Percentiles rank a stretch among this genome's conserved stretches.
phyloP scores from a whole-genome alignment of 2,113 vertebrate genomes.

The Coreoperca whiteheadi region DNA sequence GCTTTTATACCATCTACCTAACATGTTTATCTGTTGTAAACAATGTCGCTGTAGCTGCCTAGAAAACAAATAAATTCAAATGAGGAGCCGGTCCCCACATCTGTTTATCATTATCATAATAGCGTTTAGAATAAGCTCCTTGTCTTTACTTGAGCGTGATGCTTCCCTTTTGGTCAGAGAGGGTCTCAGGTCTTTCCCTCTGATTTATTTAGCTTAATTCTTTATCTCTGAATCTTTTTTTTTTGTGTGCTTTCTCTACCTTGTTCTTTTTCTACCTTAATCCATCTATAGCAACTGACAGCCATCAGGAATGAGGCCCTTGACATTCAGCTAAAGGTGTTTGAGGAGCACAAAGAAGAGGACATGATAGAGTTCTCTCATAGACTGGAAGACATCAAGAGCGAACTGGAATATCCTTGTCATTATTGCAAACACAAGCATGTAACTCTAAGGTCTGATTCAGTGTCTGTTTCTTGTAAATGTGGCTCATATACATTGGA shows the following conservation, averaged over 20 bases:
- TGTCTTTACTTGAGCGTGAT: slow-evolving; percentile 14
- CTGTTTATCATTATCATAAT: slow-evolving; percentile 46
- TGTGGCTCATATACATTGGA: not conserved
- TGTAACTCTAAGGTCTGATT: not conserved
- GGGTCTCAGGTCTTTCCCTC: not conserved
- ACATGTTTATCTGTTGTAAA: slow-evolving; percentile 66
- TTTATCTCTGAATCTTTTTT: not conserved
- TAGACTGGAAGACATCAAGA: slow-evolving; percentile 93
- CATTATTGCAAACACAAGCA: slow-evolving; percentile 3
- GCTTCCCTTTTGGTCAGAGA: slow-evolving; percentile 1
- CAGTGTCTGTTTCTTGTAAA: slow-evolving; percentile 21
- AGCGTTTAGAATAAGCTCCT: slow-evolving; percentile 23
- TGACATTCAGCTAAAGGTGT: slow-evolving; percentile 98
- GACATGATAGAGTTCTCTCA: slow-evolving; percentile 96
- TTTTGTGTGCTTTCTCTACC: not conserved
- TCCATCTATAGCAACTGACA: slow-evolving; percentile 74
- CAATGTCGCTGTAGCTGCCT: slow-evolving; percentile 46
- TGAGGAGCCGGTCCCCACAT: slow-evolving; percentile 16
- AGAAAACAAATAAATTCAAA: slow-evolving; percentile 57
- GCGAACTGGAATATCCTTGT: slow-evolving; percentile 98
- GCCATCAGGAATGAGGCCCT: slow-evolving; percentile 91
- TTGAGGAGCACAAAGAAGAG: slow-evolving; percentile 97
- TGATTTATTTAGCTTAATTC: slow-evolving; percentile 11
- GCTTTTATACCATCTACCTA: slow-evolving; percentile 57
- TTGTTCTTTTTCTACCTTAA: slow-evolving; percentile 12